Base-by-base conservation (phyloP, 2,113 vertebrate genomes). In the Lepidothrix coronata region DNA sequence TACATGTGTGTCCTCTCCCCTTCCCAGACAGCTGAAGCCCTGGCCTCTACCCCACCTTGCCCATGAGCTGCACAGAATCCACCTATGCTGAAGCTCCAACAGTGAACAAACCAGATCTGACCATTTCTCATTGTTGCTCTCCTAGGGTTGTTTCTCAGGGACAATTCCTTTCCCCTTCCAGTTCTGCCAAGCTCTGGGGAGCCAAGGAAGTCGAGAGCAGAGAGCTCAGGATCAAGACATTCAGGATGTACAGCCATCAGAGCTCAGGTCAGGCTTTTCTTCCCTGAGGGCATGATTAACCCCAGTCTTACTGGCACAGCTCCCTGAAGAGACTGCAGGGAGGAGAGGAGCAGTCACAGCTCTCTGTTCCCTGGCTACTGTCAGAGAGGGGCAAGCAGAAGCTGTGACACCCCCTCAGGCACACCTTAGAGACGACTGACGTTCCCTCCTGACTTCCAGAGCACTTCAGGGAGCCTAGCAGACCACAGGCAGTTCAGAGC, bases 241-340 rank as follows among this genome's bases (percentile, higher is more conserved):
- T 27, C 43, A 43, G 57, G 19, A 94, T 78, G 44, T 6, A 14
- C 8, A 49, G 54, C 31, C 25, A 35, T 8, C 0, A n/a, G 37
- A 66, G 39, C 22, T 87, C 55, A 49, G 54, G 41, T 57, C n/a
- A 62, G 65, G 70, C 37, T 52, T 73, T 73, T n/a, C 35, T 71
- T 89, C 30, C 48, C 48, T 0, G 2, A 66, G 46, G 59, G 23
- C 41, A 39, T 3, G 30, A 80, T 59, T 35, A 84, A 85, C 81
- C 24, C 3, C 4, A 31, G 22, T 25, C 17, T 35, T 20, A 30
- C 0, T 8, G 6, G 39, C 28, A 67, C 9, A 85, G 48, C 51
- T 87, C 59, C 41, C 65, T 4, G 14, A 62, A 68, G n/a, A 62
- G 25, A 25, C 9, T 41, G 31, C 37, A 71, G 35, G 37, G 27